Percentiles rank a stretch among this genome's conserved stretches.
These are phyloP conservation scores for Epicampocera succincta DNA, from an alignment of 2,888 invertebrate species.

Conservation along the genomic window DNA sequence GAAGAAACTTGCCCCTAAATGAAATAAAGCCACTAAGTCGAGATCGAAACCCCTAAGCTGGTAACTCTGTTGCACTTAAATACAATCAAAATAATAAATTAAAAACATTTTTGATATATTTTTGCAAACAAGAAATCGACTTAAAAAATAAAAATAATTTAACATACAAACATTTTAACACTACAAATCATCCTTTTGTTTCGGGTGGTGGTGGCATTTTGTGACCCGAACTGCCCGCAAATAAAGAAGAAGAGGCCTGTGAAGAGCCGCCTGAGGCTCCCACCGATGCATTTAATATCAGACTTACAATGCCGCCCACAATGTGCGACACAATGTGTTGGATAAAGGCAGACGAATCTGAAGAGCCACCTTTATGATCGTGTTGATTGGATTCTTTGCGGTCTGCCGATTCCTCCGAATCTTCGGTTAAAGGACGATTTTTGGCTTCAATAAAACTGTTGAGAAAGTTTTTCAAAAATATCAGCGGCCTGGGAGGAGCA, in stretches of 20 bases:
- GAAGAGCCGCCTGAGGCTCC: conserved; percentile 80
- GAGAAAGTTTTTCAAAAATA: conserved; percentile 78
- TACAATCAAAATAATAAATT: too few relatives aligned
- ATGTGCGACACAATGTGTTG: conserved; percentile 79
- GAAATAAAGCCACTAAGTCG: too few relatives aligned
- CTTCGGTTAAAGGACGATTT: conserved; percentile 74
- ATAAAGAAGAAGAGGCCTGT: conserved; percentile 75
- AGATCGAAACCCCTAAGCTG: too few relatives aligned
- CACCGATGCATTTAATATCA: conserved; percentile 78
- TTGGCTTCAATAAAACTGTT: conserved; percentile 78
- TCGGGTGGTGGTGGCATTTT: conserved; percentile 43
- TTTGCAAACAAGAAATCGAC: conserved; percentile 25
- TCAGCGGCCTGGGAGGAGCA: conserved; percentile 76
- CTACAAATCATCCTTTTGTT: conserved; percentile 22
- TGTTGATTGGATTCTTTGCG: conserved; percentile 60
- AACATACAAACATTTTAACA: not conserved
- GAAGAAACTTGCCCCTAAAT: too few relatives aligned
- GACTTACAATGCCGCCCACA: conserved; percentile 78
- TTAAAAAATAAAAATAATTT: conserved; percentile 12
- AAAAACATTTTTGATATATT: too few relatives aligned
- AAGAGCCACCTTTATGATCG: conserved; percentile 71
- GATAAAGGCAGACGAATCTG: conserved; percentile 78
- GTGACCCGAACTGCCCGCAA: conserved; percentile 70
- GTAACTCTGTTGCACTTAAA: too few relatives aligned
- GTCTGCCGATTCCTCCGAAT: conserved; percentile 69